Percentiles rank a stretch among this genome's conserved stretches.
These are phyloP conservation scores for Eurytemora carolleeae DNA, from an alignment of 1,140 invertebrate species.

Conservation along the genomic window DNA sequence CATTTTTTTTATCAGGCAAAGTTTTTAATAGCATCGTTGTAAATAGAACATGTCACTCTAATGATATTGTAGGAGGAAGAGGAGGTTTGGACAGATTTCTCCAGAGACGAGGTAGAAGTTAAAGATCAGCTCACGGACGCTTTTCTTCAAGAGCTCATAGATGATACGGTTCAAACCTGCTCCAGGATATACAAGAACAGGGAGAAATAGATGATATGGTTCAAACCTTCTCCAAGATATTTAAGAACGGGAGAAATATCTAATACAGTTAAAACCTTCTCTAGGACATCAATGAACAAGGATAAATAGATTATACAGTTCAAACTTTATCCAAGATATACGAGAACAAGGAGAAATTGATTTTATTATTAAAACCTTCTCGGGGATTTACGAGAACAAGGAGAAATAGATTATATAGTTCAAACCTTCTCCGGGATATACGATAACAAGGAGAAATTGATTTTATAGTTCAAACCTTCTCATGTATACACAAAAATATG, in stretches of 20 bases:
- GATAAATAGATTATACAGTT: not conserved
- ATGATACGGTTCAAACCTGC: not conserved
- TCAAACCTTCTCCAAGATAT: not conserved
- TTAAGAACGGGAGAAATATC: not conserved
- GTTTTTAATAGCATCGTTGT: too few species aligned
- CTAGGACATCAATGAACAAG: too few species aligned
- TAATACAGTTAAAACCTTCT: not conserved
- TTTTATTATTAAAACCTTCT: not conserved
- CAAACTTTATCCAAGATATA: not conserved
- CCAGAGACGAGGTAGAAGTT: not conserved
- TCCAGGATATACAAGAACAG: not conserved
- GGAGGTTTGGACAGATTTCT: not conserved
- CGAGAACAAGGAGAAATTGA: not conserved
- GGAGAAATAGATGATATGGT: not conserved
- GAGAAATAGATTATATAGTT: not conserved
- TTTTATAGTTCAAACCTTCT: not conserved
- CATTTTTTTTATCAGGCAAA: too few species aligned
- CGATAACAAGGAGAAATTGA: not conserved
- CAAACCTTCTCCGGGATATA: not conserved
- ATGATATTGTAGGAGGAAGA: not conserved
- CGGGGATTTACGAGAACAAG: not conserved
- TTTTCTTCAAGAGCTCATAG: not conserved
- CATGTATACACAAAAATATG: too few species aligned
- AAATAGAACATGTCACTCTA: too few species aligned
- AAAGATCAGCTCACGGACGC: not conserved